These are phyloP conservation scores for Oceanodroma leucorhoa DNA, from an alignment of 2,797 vertebrate genomes.

Conservation along the genomic window DNA sequence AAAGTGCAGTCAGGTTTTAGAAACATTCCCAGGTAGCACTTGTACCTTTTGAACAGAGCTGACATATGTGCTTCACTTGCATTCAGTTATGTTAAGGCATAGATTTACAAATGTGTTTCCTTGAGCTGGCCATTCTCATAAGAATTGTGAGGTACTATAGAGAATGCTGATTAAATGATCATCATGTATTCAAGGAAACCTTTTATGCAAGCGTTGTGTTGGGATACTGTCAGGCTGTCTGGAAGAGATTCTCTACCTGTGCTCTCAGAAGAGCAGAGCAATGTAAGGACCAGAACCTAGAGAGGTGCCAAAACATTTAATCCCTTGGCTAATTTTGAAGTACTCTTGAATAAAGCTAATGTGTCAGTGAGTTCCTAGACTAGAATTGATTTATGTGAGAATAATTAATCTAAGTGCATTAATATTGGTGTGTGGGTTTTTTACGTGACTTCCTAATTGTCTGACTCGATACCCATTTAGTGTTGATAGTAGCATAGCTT, in stretches of 20 bases:
- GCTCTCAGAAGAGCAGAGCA: not conserved
- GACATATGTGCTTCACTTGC: not conserved
- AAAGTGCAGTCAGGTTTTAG: not conserved
- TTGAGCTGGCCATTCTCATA: not conserved
- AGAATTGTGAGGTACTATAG: not conserved
- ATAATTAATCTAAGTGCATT: slow-evolving; percentile 41
- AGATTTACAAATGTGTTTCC: not conserved
- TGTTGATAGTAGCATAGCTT: not conserved
- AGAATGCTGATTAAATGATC: not conserved
- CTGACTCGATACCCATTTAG: not conserved
- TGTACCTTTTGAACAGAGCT: not conserved
- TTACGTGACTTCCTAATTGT: not conserved
- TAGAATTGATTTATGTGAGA: not conserved
- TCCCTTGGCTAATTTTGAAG: not conserved
- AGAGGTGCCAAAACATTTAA: not conserved
- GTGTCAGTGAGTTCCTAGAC: not conserved
- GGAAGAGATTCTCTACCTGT: not conserved
- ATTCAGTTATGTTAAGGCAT: not conserved
- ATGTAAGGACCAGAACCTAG: not conserved
- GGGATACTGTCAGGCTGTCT: not conserved
- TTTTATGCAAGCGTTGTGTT: not conserved
- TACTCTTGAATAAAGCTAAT: not conserved
- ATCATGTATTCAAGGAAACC: not conserved
- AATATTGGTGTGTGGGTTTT: not conserved
- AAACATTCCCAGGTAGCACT: not conserved